A percentile compares a stretch with the other conserved stretches of the same genome.
Evolutionary conservation across 2,888 invertebrate genomes (phyloP).

Genomic region (Acronicta psi): DNA sequence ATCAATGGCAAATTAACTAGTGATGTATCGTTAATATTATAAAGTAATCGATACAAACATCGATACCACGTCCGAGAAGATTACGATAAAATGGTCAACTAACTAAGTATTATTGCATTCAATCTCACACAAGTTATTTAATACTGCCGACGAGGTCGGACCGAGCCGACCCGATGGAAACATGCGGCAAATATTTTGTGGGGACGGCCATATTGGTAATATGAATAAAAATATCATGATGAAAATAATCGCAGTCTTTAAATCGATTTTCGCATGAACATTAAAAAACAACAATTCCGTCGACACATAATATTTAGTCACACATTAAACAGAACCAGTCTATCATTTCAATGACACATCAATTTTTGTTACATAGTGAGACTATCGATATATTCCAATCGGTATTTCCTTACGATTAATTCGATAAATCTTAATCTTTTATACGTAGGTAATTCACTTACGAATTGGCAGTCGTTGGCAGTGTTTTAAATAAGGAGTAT

Average conservation of each 20-base stretch:
- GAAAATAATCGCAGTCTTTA: conserved; percentile 29
- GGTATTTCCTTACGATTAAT: conserved; percentile 31
- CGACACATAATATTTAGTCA: conserved; percentile 60
- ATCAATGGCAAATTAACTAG: conserved; percentile 67
- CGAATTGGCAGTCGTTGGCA: conserved; percentile 53
- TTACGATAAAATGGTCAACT: conserved; percentile 48
- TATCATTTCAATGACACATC: conserved; percentile 51
- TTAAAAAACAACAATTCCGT: conserved; percentile 45
- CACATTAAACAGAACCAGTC: conserved; percentile 62
- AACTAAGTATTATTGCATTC: conserved; percentile 73
- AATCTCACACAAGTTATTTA: conserved; percentile 76
- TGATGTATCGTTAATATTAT: conserved; percentile 62
- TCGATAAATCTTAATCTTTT: conserved; percentile 10
- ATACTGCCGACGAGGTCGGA: conserved; percentile 81
- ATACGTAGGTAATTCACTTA: conserved; percentile 32
- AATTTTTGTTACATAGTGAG: conserved; percentile 53
- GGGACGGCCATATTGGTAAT: conserved; percentile 52
- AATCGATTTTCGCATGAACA: conserved; percentile 30
- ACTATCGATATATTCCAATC: conserved; percentile 54
- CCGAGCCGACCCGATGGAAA: conserved; percentile 61
- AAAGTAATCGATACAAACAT: conserved; percentile 46
- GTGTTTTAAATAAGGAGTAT: conserved; percentile 48
- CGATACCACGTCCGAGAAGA: conserved; percentile 53
- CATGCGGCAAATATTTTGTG: conserved; percentile 62
- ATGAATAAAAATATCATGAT: conserved; percentile 23